A percentile compares a stretch with the other conserved stretches of the same genome.
phyloP scores from a whole-genome alignment of 2,113 vertebrate species.

The Daubentonia madagascariensis region DNA sequence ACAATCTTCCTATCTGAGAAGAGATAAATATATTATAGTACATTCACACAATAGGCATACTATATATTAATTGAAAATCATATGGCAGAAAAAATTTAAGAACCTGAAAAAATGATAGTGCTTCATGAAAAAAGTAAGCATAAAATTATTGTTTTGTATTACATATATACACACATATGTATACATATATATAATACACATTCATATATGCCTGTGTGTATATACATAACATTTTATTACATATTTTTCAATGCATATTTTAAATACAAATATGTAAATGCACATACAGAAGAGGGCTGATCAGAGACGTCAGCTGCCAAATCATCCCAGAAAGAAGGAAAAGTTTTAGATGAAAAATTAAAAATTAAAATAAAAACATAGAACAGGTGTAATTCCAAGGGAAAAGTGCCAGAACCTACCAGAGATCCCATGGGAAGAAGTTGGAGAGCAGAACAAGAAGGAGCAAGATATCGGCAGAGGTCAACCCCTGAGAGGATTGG shows the following conservation, averaged over 20 bases:
- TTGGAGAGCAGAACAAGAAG: too few species aligned
- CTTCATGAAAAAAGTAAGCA: neutral
- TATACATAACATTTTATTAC: neutral
- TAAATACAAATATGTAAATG: too few species aligned
- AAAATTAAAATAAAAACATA: too few species aligned
- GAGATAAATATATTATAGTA: neutral
- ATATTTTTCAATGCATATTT: neutral
- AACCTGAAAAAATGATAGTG: neutral
- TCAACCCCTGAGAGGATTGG: too few species aligned
- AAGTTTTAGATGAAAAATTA: too few species aligned
- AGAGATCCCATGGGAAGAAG: too few species aligned
- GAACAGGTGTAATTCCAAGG: too few species aligned
- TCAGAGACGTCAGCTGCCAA: too few species aligned
- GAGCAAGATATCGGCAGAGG: too few species aligned
- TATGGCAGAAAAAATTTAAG: neutral
- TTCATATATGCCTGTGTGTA: neutral
- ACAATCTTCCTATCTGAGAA: neutral
- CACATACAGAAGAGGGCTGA: too few species aligned
- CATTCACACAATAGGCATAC: neutral
- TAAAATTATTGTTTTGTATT: neutral
- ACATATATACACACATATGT: neutral
- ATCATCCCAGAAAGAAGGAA: too few species aligned
- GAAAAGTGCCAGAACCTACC: too few species aligned
- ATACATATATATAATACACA: neutral
- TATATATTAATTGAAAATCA: neutral